phyloP scores from a whole-genome alignment of 1,140 invertebrate genomes.

The Drosophila parvula region DNA sequence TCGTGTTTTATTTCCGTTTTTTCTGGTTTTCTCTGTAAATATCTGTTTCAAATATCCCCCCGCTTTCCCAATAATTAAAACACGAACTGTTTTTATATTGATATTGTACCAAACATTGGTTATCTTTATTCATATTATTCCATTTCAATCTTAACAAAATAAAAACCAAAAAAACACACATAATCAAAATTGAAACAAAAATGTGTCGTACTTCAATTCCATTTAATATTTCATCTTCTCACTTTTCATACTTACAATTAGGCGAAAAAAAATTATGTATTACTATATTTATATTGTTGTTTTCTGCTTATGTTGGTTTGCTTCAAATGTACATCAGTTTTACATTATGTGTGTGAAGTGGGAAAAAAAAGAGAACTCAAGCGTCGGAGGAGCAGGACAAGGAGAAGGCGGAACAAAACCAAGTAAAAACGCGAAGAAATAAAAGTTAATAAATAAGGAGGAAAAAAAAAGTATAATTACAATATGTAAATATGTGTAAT shows the following conservation, averaged over 20 bases:
- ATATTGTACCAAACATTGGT: slow-evolving; percentile 8
- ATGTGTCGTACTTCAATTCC: slow-evolving; percentile 40
- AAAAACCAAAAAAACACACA: slow-evolving; percentile 6
- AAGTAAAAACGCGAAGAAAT: slow-evolving; percentile 4
- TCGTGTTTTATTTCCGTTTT: too few relatives aligned
- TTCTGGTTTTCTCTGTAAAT: too few relatives aligned
- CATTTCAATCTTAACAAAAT: slow-evolving; percentile 3
- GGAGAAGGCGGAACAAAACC: slow-evolving; percentile 29
- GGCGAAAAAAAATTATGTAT: slow-evolving; percentile 36
- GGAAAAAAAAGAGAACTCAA: background rate
- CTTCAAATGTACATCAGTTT: slow-evolving; percentile 47
- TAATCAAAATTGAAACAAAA: slow-evolving; percentile 25
- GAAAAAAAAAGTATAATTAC: slow-evolving; percentile 34
- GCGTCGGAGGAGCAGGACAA: background rate
- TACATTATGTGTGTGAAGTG: slow-evolving; percentile 35
- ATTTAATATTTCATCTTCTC: slow-evolving; percentile 50
- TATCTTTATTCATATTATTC: slow-evolving; percentile 21
- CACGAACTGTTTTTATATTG: slow-evolving; percentile 7
- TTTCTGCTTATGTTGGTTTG: slow-evolving; percentile 29
- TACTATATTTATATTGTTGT: slow-evolving; percentile 36
- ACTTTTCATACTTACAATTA: slow-evolving; percentile 55
- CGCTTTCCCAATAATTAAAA: background rate
- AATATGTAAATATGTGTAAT: slow-evolving; percentile 28
- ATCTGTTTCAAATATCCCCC: background rate
- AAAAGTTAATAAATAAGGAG: slow-evolving; percentile 34